phyloP scores from a whole-genome alignment of 1,140 invertebrate genomes.

The Sminthurinus signatus region DNA sequence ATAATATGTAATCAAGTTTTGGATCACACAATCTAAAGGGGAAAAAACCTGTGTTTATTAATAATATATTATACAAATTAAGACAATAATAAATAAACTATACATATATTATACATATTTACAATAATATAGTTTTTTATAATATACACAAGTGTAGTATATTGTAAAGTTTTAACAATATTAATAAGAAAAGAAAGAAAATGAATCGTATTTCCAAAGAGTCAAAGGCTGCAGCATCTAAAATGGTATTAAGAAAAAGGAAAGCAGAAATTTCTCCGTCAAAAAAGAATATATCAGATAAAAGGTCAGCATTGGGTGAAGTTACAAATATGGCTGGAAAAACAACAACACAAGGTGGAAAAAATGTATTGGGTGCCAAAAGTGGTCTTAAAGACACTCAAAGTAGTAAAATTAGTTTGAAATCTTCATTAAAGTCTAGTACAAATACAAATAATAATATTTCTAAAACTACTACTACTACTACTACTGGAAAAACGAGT shows the following conservation, averaged over 20 bases:
- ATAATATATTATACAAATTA: no score
- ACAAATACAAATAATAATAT: background rate
- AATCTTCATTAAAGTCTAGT: background rate
- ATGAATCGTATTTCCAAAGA: no score
- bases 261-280: slow-evolving; percentile 51
- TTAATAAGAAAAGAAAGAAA: no score
- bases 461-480: background rate
- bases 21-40: no score
- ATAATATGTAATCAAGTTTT: no score
- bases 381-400: slow-evolving; percentile 14
- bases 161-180: no score
- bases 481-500: background rate
- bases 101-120: no score
- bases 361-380: background rate
- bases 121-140: no score
- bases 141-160: no score
- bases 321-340: slow-evolving; percentile 58
- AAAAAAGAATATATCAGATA: slow-evolving; percentile 49
- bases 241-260: slow-evolving; percentile 44
- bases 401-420: background rate
- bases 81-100: no score
- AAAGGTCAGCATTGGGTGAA: slow-evolving; percentile 66
- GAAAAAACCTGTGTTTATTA: no score
- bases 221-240: background rate
- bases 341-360: background rate